These are phyloP conservation scores for Epinotia demarniana DNA, from an alignment of 2,888 invertebrate genomes.

Conservation along the genomic window DNA sequence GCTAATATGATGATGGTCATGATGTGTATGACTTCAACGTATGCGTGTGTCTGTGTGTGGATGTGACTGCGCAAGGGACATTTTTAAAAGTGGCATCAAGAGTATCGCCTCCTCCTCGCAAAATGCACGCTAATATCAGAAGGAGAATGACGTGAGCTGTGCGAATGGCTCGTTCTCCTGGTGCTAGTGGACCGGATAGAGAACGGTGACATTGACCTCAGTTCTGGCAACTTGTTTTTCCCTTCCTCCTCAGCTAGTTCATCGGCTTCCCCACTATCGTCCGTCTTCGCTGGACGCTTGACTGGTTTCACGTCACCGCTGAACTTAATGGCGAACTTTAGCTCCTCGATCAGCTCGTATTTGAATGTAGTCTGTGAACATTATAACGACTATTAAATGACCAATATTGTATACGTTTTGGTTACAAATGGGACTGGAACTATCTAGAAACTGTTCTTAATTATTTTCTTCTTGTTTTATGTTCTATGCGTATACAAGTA, in stretches of 20 bases:
- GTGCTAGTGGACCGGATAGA: slow-evolving; percentile 69
- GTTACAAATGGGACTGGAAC: no score
- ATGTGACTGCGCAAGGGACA: no score
- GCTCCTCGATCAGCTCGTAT: slow-evolving; percentile 85
- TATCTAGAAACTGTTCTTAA: no score
- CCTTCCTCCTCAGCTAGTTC: slow-evolving; percentile 63
- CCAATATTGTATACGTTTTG: no score
- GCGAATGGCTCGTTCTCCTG: slow-evolving; percentile 68
- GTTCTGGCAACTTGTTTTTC: slow-evolving; percentile 71
- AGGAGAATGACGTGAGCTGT: slow-evolving; percentile 72
- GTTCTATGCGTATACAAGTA: no score
- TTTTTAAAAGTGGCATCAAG: no score
- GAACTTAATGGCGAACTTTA: slow-evolving; percentile 87
- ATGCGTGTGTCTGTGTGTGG: no score
- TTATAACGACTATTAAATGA: no score
- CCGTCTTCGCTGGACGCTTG: slow-evolving; percentile 66
- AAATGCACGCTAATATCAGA: slow-evolving; percentile 72
- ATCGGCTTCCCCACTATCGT: slow-evolving; percentile 69
- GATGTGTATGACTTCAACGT: no score
- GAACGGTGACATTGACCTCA: slow-evolving; percentile 65
- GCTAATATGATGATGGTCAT: no score
- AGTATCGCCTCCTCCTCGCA: slow-evolving; percentile 69
- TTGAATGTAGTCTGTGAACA: slow-evolving; percentile 82
- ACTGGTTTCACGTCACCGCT: slow-evolving; percentile 87
- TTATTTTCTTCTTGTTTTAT: no score